A percentile compares a stretch with the other conserved stretches of the same genome.
Conservation (phyloP, 2,888 invertebrate species). For the Ennomos fuscantarius region DNA sequence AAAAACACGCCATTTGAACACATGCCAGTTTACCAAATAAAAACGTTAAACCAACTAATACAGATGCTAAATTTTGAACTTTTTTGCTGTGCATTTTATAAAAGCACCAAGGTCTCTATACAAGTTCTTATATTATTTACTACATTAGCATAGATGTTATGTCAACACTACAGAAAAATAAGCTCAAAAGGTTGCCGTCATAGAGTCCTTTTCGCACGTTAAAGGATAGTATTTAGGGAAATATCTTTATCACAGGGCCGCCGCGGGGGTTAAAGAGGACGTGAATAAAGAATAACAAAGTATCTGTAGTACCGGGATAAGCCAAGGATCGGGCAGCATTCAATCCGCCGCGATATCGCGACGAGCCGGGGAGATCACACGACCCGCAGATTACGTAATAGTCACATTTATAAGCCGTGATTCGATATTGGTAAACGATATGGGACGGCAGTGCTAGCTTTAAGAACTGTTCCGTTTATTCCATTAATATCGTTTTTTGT, state of each 20-base stretch:
- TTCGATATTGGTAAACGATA: not conserved
- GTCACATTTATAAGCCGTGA: constrained; percentile 20
- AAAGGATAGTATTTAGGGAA: constrained; percentile 55
- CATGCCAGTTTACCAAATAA: not conserved
- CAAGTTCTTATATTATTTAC: too few relatives aligned
- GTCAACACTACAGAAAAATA: too few relatives aligned
- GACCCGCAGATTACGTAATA: constrained; percentile 55
- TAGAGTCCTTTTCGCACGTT: not conserved
- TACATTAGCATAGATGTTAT: too few relatives aligned
- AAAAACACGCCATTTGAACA: too few relatives aligned
- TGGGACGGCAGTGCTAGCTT: too few relatives aligned
- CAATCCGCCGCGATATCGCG: constrained; percentile 71
- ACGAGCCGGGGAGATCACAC: constrained; percentile 64
- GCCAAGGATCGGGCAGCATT: constrained; percentile 70
- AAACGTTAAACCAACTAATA: not conserved
- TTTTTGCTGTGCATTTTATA: too few relatives aligned
- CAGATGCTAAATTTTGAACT: too few relatives aligned
- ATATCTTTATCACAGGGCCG: constrained; percentile 54
- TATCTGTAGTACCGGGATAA: constrained; percentile 72
- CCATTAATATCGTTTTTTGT: too few relatives aligned
- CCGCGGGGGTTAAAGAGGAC: constrained; percentile 45
- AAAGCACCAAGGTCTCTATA: too few relatives aligned
- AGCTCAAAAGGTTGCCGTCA: too few relatives aligned
- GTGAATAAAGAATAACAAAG: constrained; percentile 65
- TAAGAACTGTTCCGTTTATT: too few relatives aligned